Evolutionary conservation across 37 sponge, comb jelly and placozoan genomes (phyloP), one percentile per base, ranked within the genome.

Genomic region (Haliclona indistincta): DNA sequence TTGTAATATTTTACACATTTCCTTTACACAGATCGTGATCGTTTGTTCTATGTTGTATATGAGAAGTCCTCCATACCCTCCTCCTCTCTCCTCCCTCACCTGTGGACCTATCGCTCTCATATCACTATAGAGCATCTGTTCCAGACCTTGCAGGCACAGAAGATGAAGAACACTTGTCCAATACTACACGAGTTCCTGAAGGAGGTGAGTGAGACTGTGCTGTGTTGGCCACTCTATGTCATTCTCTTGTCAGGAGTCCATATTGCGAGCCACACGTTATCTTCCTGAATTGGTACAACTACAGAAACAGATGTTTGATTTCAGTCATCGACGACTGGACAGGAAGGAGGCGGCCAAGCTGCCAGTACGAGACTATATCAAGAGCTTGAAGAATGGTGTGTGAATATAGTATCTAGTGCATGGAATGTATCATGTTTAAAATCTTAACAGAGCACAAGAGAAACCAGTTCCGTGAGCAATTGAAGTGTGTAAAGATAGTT

Each of bases 281-380:
- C 76, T 92, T 55, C 93, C 93, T 26, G 71, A 79, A 58, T 84
- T 92, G 28, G 68, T 80, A 1, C 52, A 77, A 45, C 73, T 92
- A 26, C 93, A 92, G 72, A 66, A 69, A 47, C 63, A 26, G 19
- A 29, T 92, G 40, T 78, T 64, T 36, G 81, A 83, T 22, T 28
- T 32, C 0, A 75, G 73, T 64, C 45, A 87, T 61, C 74, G 70
- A 28, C 78, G 77, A 1, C 22, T 87, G 0, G 80, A 77, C 64
- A 51, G 56, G 45, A 79, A 40, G 17, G 80, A 86, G 22, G 86
- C 81, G 1, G 10, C 32, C 34, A 63, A 39, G 28, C 30, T 77
- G 56, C 73, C 88, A 17, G 68, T 86, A 17, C 32, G 58, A 49
- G 76, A 82, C n/a, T 91, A 73, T 36, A 35, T 91, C 2, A 13